Base-by-base conservation (phyloP, 2,888 invertebrate genomes). In the Tetragonisca angustula region DNA sequence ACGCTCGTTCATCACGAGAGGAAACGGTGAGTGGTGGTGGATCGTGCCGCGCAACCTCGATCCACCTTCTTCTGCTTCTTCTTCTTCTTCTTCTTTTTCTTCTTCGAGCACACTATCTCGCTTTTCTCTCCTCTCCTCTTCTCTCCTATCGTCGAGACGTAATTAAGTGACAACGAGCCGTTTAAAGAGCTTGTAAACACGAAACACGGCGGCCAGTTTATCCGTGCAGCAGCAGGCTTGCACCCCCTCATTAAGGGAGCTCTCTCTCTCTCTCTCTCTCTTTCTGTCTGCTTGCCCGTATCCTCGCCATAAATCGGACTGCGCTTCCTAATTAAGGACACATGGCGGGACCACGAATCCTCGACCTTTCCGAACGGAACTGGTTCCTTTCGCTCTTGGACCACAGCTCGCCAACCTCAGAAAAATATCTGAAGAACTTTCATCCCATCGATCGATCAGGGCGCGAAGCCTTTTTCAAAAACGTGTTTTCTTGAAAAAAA, bases 151-250 rank as follows among this genome's bases (percentile, higher is more conserved):
- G 83, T 69, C 75, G 56, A 43, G 64, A 74, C 78, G 59, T 88
- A 88, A 88, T 87, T 85, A 88, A 77, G 85, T 78, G 88, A 85
- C 85, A 85, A 88, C 88, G 71, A 76, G 82, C 80, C 74, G 79
- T 79, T 87, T 88, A 89, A 89, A 85, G 80, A 77, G 83, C 83
- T 82, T 83, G 86, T 87, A 90, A 88, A 88, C 88, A 84, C 77
- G 79, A 56, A 52, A 76, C 76, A n/a, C 73, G 71, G 68, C 84
- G 50, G 65, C 77, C 73, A 24, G 84, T 84, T 89, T 88, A 88
- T 89, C 89, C 82, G 61, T 17, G 72, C 32, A 69, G 76, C 2
- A 15, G 56, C 56, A 43, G 9, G 11, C 43, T 15, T 15, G 56
- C 27, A 74, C 69, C 81, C 79, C 73, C 86, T 86, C 88, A 61